These are phyloP conservation scores for Habrosyne pyritoides DNA, from an alignment of 2,888 invertebrate genomes.

Conservation along the genomic window DNA sequence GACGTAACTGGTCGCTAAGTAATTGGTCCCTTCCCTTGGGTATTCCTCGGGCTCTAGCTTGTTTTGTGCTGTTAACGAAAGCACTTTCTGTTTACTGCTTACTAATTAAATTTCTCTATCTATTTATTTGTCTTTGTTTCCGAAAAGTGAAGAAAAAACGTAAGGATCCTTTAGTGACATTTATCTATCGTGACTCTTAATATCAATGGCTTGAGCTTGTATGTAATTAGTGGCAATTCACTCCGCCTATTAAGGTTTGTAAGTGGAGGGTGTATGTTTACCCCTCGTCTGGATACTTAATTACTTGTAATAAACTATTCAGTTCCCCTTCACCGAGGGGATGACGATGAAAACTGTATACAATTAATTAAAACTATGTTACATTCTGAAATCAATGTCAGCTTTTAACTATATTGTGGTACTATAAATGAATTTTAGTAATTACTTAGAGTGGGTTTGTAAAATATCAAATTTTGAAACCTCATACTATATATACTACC, in stretches of 20 bases:
- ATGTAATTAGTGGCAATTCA: conserved; percentile 14
- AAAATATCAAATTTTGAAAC: no score
- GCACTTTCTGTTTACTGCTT: conserved; percentile 49
- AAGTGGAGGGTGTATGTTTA: conserved; percentile 14
- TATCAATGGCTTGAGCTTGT: background rate
- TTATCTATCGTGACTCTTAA: background rate
- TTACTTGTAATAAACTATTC: conserved; percentile 24
- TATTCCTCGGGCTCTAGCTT: conserved; percentile 46
- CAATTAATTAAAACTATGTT: background rate
- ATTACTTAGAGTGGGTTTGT: no score
- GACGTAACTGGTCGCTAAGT: conserved; percentile 65
- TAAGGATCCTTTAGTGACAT: background rate
- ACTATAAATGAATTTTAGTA: no score
- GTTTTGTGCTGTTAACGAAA: conserved; percentile 57
- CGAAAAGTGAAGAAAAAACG: conserved; percentile 10
- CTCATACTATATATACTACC: no score
- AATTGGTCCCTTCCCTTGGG: conserved; percentile 67
- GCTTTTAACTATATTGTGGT: background rate
- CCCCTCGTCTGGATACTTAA: conserved; percentile 21
- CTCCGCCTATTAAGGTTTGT: conserved; percentile 12
- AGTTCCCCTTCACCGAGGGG: conserved; percentile 12
- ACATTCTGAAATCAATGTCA: background rate
- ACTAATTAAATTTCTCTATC: conserved; percentile 58
- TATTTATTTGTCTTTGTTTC: conserved; percentile 22
- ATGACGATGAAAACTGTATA: background rate